Percentiles rank a stretch among this genome's conserved stretches.
Conservation (phyloP, 2,113 vertebrate genomes). For the Pycnonotus jocosus region DNA sequence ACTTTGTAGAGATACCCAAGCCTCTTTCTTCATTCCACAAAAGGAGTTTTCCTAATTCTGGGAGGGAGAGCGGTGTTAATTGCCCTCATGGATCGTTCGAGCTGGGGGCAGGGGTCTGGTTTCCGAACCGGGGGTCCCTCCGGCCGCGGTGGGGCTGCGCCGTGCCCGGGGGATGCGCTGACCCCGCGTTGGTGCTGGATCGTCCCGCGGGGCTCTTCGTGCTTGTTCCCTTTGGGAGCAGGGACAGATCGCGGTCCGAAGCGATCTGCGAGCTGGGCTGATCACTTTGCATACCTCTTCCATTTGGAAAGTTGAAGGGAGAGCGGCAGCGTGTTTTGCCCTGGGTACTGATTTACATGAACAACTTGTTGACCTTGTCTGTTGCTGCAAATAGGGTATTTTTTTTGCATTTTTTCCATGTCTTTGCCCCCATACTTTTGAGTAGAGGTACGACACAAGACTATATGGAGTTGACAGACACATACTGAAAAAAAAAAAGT, state of each 20-base stretch:
- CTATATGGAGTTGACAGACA: not conserved
- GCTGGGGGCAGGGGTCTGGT: not conserved
- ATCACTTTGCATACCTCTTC: not conserved
- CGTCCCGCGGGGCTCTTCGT: not conserved
- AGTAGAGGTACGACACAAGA: not conserved
- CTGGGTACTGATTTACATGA: not conserved
- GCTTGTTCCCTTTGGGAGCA: not conserved
- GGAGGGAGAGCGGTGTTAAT: not conserved
- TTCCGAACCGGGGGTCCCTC: fast-evolving
- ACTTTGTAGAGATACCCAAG: not conserved
- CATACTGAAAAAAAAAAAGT: not conserved
- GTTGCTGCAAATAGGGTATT: not conserved
- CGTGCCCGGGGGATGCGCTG: fast-evolving
- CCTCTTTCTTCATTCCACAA: not conserved
- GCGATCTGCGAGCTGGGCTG: not conserved
- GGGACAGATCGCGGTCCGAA: not conserved
- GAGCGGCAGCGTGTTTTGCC: not conserved
- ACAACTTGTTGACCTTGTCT: conserved; percentile 6
- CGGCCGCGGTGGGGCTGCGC: not conserved
- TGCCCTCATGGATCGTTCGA: fast-evolving
- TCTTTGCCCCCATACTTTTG: fast-evolving
- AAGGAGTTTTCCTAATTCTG: not conserved
- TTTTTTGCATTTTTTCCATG: not conserved
- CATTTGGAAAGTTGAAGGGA: not conserved
- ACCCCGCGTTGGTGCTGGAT: not conserved